phyloP scores from a whole-genome alignment of 2,797 vertebrate species.

The Myripristis murdjan region DNA sequence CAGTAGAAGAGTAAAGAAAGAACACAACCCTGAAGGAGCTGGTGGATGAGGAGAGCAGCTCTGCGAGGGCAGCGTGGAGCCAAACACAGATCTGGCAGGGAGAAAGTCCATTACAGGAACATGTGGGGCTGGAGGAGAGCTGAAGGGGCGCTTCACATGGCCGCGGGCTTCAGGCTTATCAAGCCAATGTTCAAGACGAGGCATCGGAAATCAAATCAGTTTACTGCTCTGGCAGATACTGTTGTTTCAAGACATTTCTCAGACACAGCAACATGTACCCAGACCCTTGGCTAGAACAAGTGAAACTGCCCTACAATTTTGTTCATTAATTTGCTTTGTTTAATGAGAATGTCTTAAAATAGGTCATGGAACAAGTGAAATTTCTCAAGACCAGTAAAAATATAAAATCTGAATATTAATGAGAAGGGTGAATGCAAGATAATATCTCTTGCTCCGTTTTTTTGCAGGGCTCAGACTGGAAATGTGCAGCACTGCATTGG shows the following conservation, averaged over 20 bases:
- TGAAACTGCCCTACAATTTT: constrained; percentile 30
- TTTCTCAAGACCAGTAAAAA: too few species aligned
- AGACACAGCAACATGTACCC: constrained; percentile 52
- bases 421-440: too few species aligned
- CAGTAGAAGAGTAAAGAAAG: constrained; percentile 61
- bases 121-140: constrained; percentile 45
- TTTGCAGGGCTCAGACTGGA: too few species aligned
- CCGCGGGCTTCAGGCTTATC: constrained; percentile 70
- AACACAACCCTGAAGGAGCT: constrained; percentile 66
- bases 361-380: too few species aligned
- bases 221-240: constrained; percentile 69
- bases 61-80: constrained; percentile 18
- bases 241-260: constrained; percentile 62
- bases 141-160: too few species aligned
- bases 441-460: too few species aligned
- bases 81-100: constrained; percentile 2
- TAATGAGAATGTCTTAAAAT: not conserved
- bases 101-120: not conserved
- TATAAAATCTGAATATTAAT: too few species aligned
- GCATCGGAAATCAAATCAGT: too few species aligned
- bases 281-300: constrained; percentile 44
- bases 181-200: constrained; percentile 60
- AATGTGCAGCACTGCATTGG: too few species aligned
- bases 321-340: constrained; percentile 34
- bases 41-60: constrained; percentile 54